Conservation (phyloP, 2,113 vertebrate genomes). For the Thamnophis sirtalis region DNA sequence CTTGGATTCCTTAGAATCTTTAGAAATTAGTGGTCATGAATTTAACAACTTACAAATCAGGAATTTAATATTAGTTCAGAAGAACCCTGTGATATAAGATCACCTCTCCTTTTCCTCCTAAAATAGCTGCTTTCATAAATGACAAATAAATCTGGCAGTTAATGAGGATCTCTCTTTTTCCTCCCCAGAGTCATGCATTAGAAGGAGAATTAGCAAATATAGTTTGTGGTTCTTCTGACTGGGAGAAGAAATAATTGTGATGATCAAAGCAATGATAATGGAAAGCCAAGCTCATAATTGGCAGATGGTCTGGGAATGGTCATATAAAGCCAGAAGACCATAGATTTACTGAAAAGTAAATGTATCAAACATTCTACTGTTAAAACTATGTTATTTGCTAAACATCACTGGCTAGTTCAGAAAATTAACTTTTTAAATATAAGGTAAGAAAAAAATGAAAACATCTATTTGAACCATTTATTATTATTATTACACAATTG, state of each 20-base stretch:
- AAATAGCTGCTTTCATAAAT: slow-evolving; percentile 41
- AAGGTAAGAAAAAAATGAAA: slow-evolving; percentile 3
- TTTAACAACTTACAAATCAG: slow-evolving; percentile 20
- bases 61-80: slow-evolving; percentile 49
- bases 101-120: slow-evolving; percentile 43
- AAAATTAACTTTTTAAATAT: slow-evolving; percentile 17
- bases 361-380: not conserved
- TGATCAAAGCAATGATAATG: not conserved
- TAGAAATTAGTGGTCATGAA: not conserved
- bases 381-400: slow-evolving; percentile 28
- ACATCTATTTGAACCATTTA: not conserved
- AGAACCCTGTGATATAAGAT: slow-evolving; percentile 33
- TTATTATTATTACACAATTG: no score
- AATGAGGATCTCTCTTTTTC: slow-evolving; percentile 15
- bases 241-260: slow-evolving; percentile 14
- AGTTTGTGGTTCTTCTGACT: slow-evolving; percentile 44
- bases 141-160: slow-evolving; percentile 49
- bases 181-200: not conserved
- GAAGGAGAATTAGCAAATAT: slow-evolving; percentile 50
- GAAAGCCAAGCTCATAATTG: slow-evolving; percentile 25
- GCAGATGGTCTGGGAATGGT: slow-evolving; percentile 58
- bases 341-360: not conserved
- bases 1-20: not conserved
- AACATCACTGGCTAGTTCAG: slow-evolving; percentile 34
- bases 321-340: slow-evolving; percentile 28